Evolutionary conservation across 2,797 vertebrate species (phyloP).

Genomic region (Jordanella pulchra): DNA sequence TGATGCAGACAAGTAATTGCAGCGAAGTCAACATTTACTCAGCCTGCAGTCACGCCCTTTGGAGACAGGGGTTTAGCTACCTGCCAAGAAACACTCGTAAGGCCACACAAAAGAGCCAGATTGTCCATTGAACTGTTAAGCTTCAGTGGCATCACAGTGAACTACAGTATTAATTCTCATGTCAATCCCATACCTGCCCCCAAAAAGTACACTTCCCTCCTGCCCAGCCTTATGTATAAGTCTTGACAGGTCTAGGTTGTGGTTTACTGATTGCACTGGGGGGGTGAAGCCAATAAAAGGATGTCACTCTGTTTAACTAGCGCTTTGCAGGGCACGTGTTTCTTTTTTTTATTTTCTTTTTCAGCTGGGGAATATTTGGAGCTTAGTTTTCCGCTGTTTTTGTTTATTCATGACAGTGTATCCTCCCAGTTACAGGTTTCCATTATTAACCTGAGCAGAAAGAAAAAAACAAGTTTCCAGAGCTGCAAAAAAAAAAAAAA

Average conservation of each 20-base stretch:
- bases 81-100: conserved; percentile 33
- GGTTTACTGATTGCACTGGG: conserved; percentile 36
- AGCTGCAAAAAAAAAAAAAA: conserved; percentile 25
- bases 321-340: conserved; percentile 25
- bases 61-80: conserved; percentile 8
- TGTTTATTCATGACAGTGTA: conserved; percentile 70
- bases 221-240: conserved; percentile 38
- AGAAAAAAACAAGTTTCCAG: conserved; percentile 51
- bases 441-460: conserved; percentile 66
- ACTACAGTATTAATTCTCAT: conserved; percentile 41
- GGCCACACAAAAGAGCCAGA: conserved; percentile 41
- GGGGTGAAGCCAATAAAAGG: conserved; percentile 56
- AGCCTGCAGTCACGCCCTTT: conserved; percentile 32
- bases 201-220: conserved; percentile 56
- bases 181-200: conserved; percentile 58
- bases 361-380: conserved; percentile 77
- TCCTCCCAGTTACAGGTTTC: conserved; percentile 70
- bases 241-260: conserved; percentile 55
- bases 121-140: conserved; percentile 37
- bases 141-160: conserved; percentile 21
- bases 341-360: conserved; percentile 40
- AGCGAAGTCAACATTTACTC: conserved; percentile 32
- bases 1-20: conserved; percentile 40
- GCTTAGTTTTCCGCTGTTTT: conserved; percentile 83
- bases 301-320: conserved; percentile 60